Evolutionary conservation across 2,888 invertebrate species (phyloP).

Genomic region (Thereva unica): DNA sequence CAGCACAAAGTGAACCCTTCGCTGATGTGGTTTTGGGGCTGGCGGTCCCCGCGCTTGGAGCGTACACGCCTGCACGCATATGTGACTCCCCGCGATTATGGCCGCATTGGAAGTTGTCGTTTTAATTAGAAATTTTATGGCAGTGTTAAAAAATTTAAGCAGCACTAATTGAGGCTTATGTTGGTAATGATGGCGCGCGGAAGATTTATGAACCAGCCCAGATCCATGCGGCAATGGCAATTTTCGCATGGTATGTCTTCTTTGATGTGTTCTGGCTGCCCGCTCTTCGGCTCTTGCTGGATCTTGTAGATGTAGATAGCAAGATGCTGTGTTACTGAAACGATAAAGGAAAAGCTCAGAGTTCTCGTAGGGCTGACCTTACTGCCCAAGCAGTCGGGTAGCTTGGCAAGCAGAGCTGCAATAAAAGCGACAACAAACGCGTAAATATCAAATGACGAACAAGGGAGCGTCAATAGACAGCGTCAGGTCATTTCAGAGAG

Average conservation of each 20-base stretch:
- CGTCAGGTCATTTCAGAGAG: too few relatives aligned
- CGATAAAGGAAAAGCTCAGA: too few relatives aligned
- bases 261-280: slow-evolving; percentile 16
- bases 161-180: slow-evolving; percentile 17
- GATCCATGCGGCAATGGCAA: slow-evolving; percentile 3
- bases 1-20: too few relatives aligned
- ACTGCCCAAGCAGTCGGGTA: too few relatives aligned
- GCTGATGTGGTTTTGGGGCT: too few relatives aligned
- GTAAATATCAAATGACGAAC: too few relatives aligned
- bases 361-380: too few relatives aligned
- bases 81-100: slow-evolving; percentile 10
- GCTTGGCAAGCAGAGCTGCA: too few relatives aligned
- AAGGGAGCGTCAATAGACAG: too few relatives aligned
- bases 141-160: slow-evolving; percentile 26
- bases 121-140: slow-evolving; percentile 26
- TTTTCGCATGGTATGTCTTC: not conserved
- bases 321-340: too few relatives aligned
- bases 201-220: slow-evolving; percentile 17
- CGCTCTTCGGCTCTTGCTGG: not conserved
- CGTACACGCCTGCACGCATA: not conserved
- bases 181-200: slow-evolving; percentile 15
- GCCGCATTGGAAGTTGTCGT: slow-evolving; percentile 17
- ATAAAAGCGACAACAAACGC: too few relatives aligned
- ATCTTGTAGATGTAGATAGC: too few relatives aligned
- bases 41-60: not conserved